Evolutionary conservation across 2,888 invertebrate genomes (phyloP), one percentile per base, ranked within the genome.

Genomic region (Dysmachus trigonus): DNA sequence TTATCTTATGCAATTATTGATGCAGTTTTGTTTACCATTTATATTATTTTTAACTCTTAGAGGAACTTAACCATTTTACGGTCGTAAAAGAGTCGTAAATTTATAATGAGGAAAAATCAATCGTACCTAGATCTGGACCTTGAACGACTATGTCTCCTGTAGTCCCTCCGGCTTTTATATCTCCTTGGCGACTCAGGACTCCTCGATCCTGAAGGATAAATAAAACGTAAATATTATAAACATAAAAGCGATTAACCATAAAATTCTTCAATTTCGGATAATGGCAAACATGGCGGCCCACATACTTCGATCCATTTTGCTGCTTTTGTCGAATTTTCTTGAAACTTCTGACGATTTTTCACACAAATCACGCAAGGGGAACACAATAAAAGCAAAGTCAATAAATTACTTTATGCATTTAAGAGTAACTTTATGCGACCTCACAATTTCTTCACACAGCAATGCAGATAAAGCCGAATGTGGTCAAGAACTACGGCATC

Each of bases 81-180:
- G 8, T 62, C 27, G 8, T 27, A 62, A 18, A 62, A 51, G 22
- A n/a, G 31, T 73, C 73, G 5, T 73, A 18, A 73, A 73, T 33
- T 22, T 13, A 73, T 10, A 73, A 73, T 73, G 6, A 33, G 73
- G 47, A 47, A 73, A 73, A 73, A 33, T 73, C 73, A 73, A 73
- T 77, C 71, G 8, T 51, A 84, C 72, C 47, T 84, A 31, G 86
- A 89, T 89, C 90, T 89, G 85, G 92, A 92, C 33, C 91, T 90
- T 27, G 92, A 92, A 31, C 92, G 90, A 33, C 91, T 89, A 86
- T 92, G 85, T 47, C 91, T 90, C 22, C 91, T 89, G 86, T 91
- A 90, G 38, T 90, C 90, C 38, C 90, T 89, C 6, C 89, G 88
- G 86, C 86, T 89, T 88, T 88, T 87, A 73, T 89, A 88, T 13